phyloP scores from a whole-genome alignment of 2,113 vertebrate genomes.

The Ctenodactylus gundi region DNA sequence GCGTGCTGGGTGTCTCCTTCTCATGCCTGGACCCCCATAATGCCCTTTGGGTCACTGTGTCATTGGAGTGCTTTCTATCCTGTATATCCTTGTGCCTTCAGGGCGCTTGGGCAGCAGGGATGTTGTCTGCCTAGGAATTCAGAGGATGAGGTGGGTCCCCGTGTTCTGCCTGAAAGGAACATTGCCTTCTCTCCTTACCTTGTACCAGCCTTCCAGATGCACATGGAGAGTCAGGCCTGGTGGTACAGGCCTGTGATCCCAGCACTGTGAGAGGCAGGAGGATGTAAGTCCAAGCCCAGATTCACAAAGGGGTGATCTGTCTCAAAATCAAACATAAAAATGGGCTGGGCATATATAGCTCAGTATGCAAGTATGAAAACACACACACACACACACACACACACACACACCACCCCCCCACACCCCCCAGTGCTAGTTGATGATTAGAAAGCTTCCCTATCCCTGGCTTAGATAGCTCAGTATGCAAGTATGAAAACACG shows the following conservation, averaged over 20 bases:
- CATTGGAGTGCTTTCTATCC: neutral
- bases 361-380: too few relatives aligned
- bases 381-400: too few relatives aligned
- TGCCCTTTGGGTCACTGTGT: rapidly evolving
- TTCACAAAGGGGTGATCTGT: too few relatives aligned
- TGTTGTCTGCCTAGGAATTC: neutral
- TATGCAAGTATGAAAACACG: too few relatives aligned
- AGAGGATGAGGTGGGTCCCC: neutral
- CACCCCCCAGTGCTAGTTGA: neutral
- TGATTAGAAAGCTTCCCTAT: neutral
- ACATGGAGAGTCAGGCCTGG: rapidly evolving
- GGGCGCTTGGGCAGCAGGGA: neutral
- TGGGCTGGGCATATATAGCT: too few relatives aligned
- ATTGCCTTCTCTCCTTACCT: too few relatives aligned
- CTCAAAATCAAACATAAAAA: too few relatives aligned
- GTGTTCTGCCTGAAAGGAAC: neutral
- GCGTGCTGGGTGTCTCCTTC: neutral
- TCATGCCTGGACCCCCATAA: neutral
- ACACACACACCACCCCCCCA: too few relatives aligned
- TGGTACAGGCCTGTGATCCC: too few relatives aligned
- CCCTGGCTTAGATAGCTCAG: too few relatives aligned
- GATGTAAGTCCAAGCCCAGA: too few relatives aligned
- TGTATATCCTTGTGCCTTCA: neutral
- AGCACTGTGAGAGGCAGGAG: too few relatives aligned
- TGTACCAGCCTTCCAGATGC: neutral